phyloP scores from a whole-genome alignment of 2,797 vertebrate genomes.

The Alosa sapidissima region DNA sequence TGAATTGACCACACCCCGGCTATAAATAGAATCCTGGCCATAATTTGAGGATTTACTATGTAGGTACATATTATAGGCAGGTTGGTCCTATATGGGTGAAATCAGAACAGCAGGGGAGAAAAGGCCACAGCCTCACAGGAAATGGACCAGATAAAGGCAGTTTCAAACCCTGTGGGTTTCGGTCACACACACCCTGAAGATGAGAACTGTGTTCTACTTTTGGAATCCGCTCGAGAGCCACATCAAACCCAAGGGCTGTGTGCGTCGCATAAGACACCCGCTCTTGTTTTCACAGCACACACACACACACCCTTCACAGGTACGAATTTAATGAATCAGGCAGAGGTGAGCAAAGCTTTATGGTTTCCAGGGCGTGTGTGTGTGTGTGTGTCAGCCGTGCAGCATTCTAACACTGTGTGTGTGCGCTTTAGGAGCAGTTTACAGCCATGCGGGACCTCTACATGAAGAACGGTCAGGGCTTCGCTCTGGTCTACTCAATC shows the following conservation, averaged over 20 bases:
- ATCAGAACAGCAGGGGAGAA: not conserved
- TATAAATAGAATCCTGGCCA: too few relatives aligned
- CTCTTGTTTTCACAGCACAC: not conserved
- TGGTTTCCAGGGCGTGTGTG: too few relatives aligned
- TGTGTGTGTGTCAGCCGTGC: not conserved
- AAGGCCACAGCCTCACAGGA: not conserved
- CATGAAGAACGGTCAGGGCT: slow-evolving; percentile 92
- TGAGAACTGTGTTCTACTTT: not conserved
- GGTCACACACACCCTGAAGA: not conserved
- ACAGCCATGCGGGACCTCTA: slow-evolving; percentile 92
- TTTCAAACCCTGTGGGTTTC: not conserved
- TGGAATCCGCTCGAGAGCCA: not conserved
- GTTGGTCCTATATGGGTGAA: not conserved
- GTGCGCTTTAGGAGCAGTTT: slow-evolving; percentile 77
- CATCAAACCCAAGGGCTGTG: not conserved
- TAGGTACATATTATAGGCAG: too few relatives aligned
- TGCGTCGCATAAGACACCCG: not conserved
- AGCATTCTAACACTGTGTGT: too few relatives aligned
- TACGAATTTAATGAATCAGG: too few relatives aligned
- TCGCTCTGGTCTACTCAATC: slow-evolving; percentile 91
- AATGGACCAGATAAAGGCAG: not conserved
- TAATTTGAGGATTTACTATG: too few relatives aligned
- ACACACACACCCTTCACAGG: too few relatives aligned
- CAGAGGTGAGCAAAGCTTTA: too few relatives aligned
- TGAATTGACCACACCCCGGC: too few relatives aligned